phyloP scores from a whole-genome alignment of 1,140 invertebrate genomes.

The Fopius arisanus region DNA sequence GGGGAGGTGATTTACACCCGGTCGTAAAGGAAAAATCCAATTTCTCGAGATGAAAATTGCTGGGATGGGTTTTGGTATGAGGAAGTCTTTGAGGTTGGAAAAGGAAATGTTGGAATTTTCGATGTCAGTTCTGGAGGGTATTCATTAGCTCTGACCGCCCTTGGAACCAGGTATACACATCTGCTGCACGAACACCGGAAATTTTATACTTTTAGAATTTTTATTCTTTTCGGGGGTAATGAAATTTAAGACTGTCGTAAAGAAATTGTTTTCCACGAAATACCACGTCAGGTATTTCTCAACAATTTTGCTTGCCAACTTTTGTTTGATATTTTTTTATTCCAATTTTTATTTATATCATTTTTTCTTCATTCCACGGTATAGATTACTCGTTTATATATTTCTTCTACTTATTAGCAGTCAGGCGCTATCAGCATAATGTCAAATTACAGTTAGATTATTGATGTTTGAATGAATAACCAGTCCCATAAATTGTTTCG shows the following conservation, averaged over 20 bases:
- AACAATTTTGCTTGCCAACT: too few relatives aligned
- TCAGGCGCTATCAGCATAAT: too few relatives aligned
- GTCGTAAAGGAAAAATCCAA: not conserved
- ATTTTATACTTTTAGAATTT: not conserved
- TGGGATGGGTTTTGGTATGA: not conserved
- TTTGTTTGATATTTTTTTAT: too few relatives aligned
- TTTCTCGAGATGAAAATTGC: not conserved
- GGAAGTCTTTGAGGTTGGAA: not conserved
- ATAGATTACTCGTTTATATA: too few relatives aligned
- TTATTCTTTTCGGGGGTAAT: not conserved
- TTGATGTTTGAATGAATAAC: too few relatives aligned
- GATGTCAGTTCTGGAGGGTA: not conserved
- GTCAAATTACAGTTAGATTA: too few relatives aligned
- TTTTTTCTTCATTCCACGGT: too few relatives aligned
- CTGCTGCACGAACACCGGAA: constrained; percentile 5
- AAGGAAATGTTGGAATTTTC: constrained; percentile 33
- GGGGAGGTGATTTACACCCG: not conserved
- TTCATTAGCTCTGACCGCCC: constrained; percentile 33
- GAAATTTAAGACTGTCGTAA: not conserved
- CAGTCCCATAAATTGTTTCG: too few relatives aligned
- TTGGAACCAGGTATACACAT: constrained; percentile 27
- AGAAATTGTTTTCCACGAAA: too few relatives aligned
- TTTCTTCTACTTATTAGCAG: too few relatives aligned
- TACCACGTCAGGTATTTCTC: too few relatives aligned
- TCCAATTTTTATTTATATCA: too few relatives aligned